These are phyloP conservation scores for Burhinus bistriatus DNA, from an alignment of 2,113 vertebrate species.

Conservation along the genomic window DNA sequence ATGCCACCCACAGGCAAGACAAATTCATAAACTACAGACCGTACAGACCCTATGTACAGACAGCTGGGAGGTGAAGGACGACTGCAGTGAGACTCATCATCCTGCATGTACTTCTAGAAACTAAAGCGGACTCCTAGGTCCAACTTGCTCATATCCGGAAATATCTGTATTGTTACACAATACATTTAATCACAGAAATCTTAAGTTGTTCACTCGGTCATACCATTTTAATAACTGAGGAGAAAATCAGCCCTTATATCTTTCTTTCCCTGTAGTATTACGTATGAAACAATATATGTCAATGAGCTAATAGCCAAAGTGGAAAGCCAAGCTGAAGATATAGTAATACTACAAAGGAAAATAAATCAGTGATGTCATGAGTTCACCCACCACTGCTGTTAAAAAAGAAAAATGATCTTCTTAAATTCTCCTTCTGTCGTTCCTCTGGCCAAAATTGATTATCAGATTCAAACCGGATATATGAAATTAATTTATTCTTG, in stretches of 20 bases:
- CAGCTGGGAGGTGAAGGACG: not conserved
- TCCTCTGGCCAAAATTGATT: not conserved
- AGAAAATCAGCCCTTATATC: not conserved
- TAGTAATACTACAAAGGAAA: not conserved
- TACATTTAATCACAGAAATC: not conserved
- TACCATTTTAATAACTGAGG: not conserved
- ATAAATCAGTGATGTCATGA: not conserved
- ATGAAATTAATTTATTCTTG: not conserved
- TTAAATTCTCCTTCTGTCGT: not conserved
- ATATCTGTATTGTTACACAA: not conserved
- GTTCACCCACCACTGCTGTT: not conserved
- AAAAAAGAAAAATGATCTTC: not conserved
- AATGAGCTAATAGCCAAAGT: not conserved
- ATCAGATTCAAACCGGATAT: not conserved
- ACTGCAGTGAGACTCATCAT: not conserved
- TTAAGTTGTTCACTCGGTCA: not conserved
- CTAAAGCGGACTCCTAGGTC: not conserved
- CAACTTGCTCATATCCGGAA: not conserved
- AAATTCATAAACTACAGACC: not conserved
- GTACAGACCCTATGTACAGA: not conserved
- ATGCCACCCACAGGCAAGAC: not conserved
- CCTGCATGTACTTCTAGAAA: not conserved
- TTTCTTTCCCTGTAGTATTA: constrained; percentile 24
- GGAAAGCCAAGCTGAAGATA: constrained; percentile 6
- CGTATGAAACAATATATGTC: not conserved